A percentile compares a stretch with the other conserved stretches of the same genome.
Conservation (phyloP, 1,140 invertebrate genomes). For the Tetramorium alpestre region DNA sequence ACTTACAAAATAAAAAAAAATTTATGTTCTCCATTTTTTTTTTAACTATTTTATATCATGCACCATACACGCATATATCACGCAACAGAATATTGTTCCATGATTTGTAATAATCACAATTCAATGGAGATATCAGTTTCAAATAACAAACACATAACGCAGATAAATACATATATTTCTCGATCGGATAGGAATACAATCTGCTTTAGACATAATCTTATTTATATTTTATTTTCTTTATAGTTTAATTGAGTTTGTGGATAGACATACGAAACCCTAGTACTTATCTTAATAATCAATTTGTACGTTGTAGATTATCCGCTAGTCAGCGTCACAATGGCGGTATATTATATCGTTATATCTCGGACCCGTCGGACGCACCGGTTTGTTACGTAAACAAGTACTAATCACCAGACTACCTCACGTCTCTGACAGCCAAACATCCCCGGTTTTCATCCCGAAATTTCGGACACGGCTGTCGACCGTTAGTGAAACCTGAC, state of each 20-base stretch:
- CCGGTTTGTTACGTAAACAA: slow-evolving; percentile 33
- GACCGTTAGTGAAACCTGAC: not conserved
- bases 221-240: not conserved
- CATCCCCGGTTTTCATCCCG: not conserved
- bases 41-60: not conserved
- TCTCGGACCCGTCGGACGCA: not conserved
- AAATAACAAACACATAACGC: not conserved
- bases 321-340: no score
- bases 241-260: not conserved
- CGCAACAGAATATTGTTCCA: not conserved
- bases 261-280: not conserved
- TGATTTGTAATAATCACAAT: not conserved
- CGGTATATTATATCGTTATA: not conserved
- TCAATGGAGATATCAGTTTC: not conserved
- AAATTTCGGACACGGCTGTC: not conserved
- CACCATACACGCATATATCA: no score
- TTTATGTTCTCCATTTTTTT: not conserved
- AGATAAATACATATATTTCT: not conserved
- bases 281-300: not conserved
- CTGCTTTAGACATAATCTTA: not conserved
- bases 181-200: not conserved
- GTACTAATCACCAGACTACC: slow-evolving; percentile 28
- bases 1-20: not conserved
- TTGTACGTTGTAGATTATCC: no score
- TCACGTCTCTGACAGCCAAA: slow-evolving; percentile 29